Evolutionary conservation across 1,140 invertebrate genomes (phyloP).

Genomic region (Hypsibius dujardini): DNA sequence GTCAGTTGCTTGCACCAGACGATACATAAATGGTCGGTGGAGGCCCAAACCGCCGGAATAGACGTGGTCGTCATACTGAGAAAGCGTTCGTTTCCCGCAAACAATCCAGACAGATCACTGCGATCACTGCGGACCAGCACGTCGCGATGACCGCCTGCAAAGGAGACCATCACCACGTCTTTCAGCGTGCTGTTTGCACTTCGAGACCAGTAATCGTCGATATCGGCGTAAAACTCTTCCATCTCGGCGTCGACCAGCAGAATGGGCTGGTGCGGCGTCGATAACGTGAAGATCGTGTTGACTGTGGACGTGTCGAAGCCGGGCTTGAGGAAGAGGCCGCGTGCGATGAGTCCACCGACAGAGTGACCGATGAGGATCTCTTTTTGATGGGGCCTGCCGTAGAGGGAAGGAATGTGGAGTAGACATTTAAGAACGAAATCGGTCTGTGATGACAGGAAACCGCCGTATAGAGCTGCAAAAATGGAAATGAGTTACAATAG

Average conservation of each 20-base stretch:
- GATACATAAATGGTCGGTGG: constrained; percentile 57
- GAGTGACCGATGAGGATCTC: constrained; percentile 22
- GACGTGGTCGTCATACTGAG: constrained; percentile 46
- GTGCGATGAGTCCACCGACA: constrained; percentile 61
- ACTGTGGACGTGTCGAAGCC: constrained; percentile 41
- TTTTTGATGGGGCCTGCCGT: constrained; percentile 38
- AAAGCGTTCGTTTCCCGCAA: constrained; percentile 43
- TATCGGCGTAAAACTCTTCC: constrained; percentile 40
- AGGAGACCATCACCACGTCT: constrained; percentile 45
- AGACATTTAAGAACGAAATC: constrained; percentile 54
- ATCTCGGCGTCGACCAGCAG: constrained; percentile 51
- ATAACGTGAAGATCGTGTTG: constrained; percentile 56
- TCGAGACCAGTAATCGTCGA: constrained; percentile 31
- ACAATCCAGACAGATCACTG: constrained; percentile 57
- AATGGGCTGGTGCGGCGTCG: constrained; percentile 57
- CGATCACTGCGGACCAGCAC: constrained; percentile 33
- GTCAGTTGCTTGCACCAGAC: constrained; percentile 81
- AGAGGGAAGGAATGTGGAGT: constrained; percentile 51
- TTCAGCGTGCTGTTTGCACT: constrained; percentile 33
- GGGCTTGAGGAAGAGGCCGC: constrained; percentile 47
- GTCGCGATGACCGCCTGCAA: constrained; percentile 33
- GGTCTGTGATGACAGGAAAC: constrained; percentile 54
- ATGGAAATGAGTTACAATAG: too few species aligned
- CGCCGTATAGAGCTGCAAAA: too few species aligned
- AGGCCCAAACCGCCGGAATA: constrained; percentile 63